phyloP scores from a whole-genome alignment of 1,140 invertebrate genomes.

The Achroia grisella region DNA sequence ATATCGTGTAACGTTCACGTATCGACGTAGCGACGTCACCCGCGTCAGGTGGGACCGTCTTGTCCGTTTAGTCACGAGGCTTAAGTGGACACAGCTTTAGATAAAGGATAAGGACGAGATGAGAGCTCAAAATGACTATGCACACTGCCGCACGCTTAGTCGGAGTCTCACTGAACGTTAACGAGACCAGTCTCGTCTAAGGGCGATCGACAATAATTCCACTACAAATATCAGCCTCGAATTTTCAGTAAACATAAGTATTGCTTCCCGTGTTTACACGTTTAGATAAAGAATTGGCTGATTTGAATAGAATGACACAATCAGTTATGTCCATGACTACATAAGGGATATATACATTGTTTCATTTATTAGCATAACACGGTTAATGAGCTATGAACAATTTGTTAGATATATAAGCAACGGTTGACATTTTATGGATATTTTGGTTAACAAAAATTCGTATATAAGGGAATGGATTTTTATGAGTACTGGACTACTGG shows the following conservation, averaged over 20 bases:
- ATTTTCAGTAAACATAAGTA: conserved; percentile 22
- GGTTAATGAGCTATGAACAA: conserved; percentile 23
- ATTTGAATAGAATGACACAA: conserved; percentile 6
- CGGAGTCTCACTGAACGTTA: conserved; percentile 15
- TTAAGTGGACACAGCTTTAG: conserved; percentile 25
- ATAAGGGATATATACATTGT: conserved; percentile 11
- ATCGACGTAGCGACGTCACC: conserved; percentile 4
- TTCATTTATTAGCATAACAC: conserved; percentile 18
- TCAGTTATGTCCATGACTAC: too few species aligned
- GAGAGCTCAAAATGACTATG: conserved; percentile 19
- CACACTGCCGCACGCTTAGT: conserved; percentile 20
- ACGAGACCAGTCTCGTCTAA: conserved; percentile 28
- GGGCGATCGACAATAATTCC: conserved; percentile 25
- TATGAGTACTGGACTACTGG: too few species aligned
- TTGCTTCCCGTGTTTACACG: background rate
- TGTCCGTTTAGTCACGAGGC: conserved; percentile 33
- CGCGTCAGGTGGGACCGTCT: conserved; percentile 10
- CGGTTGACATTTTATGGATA: too few species aligned
- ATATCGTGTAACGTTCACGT: conserved; percentile 20
- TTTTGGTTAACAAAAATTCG: too few species aligned
- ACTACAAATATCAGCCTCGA: conserved; percentile 18
- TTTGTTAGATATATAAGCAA: conserved; percentile 7
- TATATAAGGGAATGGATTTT: too few species aligned
- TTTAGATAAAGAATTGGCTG: conserved; percentile 7
- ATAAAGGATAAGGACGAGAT: conserved; percentile 49